Evolutionary conservation across 2,888 invertebrate species (phyloP).

Genomic region (Volucella inflata): DNA sequence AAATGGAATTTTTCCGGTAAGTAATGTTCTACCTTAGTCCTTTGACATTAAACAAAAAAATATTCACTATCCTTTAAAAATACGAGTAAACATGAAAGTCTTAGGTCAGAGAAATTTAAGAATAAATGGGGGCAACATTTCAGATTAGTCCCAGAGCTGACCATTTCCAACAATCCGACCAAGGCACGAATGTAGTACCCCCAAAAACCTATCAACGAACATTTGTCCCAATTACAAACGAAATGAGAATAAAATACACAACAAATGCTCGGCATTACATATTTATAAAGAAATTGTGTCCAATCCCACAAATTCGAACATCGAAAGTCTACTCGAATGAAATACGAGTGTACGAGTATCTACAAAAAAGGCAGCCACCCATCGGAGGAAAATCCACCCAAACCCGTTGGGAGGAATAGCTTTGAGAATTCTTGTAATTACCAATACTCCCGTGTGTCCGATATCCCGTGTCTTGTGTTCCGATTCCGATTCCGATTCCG

Average conservation of each 20-base stretch:
- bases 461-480: background rate
- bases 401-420: background rate
- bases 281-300: slow-evolving; percentile 41
- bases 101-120: background rate
- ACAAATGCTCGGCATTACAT: slow-evolving; percentile 34
- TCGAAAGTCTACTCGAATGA: slow-evolving; percentile 21
- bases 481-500: no score
- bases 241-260: slow-evolving; percentile 19
- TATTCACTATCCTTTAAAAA: no score
- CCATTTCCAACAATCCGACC: background rate
- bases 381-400: background rate
- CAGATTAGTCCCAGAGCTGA: background rate
- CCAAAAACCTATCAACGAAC: slow-evolving; percentile 7
- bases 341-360: slow-evolving; percentile 1
- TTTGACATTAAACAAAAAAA: no score
- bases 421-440: slow-evolving; percentile 41
- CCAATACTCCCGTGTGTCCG: slow-evolving; percentile 8
- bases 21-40: slow-evolving; percentile 34
- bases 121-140: background rate
- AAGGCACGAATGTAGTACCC: background rate
- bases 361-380: background rate
- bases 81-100: no score
- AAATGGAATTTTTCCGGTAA: slow-evolving; percentile 85
- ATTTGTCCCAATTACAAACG: slow-evolving; percentile 24
- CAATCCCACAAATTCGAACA: slow-evolving; percentile 11